Percentiles rank a stretch among this genome's conserved stretches.
Conservation (phyloP, 1,140 invertebrate species). For the Aphelenchoides besseyi region DNA sequence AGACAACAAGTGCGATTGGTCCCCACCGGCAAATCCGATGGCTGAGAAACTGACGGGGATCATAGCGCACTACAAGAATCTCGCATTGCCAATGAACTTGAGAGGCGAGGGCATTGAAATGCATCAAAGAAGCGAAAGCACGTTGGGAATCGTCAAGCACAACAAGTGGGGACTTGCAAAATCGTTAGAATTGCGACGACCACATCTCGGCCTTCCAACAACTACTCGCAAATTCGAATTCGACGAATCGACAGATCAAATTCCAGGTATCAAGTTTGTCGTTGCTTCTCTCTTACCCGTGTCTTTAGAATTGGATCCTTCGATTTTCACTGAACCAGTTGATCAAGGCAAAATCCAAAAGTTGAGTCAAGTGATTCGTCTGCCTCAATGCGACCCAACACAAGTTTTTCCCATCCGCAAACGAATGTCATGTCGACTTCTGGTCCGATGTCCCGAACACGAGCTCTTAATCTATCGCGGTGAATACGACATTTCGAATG, state of each 20-base stretch:
- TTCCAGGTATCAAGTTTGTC: too few species aligned
- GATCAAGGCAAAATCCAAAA: slow-evolving; percentile 31
- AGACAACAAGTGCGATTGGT: slow-evolving; percentile 17
- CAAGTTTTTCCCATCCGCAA: slow-evolving; percentile 27
- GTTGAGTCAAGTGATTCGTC: slow-evolving; percentile 29
- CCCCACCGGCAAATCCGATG: slow-evolving; percentile 36
- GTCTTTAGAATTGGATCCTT: slow-evolving; percentile 33
- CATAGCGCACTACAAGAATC: slow-evolving; percentile 27
- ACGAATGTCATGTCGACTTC: slow-evolving; percentile 28
- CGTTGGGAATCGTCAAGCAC: slow-evolving; percentile 32
- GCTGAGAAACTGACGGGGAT: slow-evolving; percentile 34
- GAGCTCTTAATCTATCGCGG: slow-evolving; percentile 36
- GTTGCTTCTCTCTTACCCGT: too few species aligned
- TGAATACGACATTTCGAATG: slow-evolving; percentile 31
- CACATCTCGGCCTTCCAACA: slow-evolving; percentile 18
- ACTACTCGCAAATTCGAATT: slow-evolving; percentile 16
- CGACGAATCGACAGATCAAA: slow-evolving; percentile 5
- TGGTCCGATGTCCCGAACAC: slow-evolving; percentile 34
- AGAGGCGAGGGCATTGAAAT: slow-evolving; percentile 12
- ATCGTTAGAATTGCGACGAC: slow-evolving; percentile 31
- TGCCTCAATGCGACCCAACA: slow-evolving; percentile 25
- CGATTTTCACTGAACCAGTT: slow-evolving; percentile 36
- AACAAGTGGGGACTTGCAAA: slow-evolving; percentile 35
- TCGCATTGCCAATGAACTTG: slow-evolving; percentile 22
- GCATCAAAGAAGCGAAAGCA: slow-evolving; percentile 30